Evolutionary conservation across 2,113 vertebrate species (phyloP), one percentile per base, ranked within the genome.

Genomic region (Rhombomys opimus): DNA sequence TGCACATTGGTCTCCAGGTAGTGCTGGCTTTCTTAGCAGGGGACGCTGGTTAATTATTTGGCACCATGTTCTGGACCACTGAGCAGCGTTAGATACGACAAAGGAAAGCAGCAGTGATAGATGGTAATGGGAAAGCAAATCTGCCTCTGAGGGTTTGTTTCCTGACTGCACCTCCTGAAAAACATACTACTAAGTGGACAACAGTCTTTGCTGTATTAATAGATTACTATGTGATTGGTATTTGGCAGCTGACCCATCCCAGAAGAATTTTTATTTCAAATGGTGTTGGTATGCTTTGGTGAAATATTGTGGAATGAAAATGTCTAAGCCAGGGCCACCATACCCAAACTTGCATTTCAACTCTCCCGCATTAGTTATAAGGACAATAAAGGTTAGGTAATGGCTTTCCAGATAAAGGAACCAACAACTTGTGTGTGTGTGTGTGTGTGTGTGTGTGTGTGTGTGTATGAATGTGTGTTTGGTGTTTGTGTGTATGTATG

Each of bases 11-110:
- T 90, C 91, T 94, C 68, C 17, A 91, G 38, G 32, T 87, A 46
- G n/a, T n/a, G 35, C 41, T 81, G 68, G 63, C 52, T 94, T 52
- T 90, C 46, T 90, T 78, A 92, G 35, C 61, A 90, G 11, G 25
- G 38, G n/a, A 68, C 38, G 15, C 84, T 91, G 57, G 96, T 86
- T 95, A 92, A 95, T 96, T 78, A 95, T 89, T 95, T 95, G 76
- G 54, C 76, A 90, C 91, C 86, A 0, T 92, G 61, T 96, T 95
- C 86, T 50, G 87, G 91, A 50, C 90, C 92, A 38, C 77, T 93
- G 61, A 95, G 63, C 73, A 89, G 68, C 5, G 7, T 52, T 92
- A 86, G 90, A 78, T 46, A 68, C 32, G 68, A n/a, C 54, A 72
- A 30, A 94, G 32, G 38, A 65, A 93, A 77, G 13, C 61, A 90